phyloP scores from a whole-genome alignment of 2,888 invertebrate genomes.

The Eupithecia centaureata region DNA sequence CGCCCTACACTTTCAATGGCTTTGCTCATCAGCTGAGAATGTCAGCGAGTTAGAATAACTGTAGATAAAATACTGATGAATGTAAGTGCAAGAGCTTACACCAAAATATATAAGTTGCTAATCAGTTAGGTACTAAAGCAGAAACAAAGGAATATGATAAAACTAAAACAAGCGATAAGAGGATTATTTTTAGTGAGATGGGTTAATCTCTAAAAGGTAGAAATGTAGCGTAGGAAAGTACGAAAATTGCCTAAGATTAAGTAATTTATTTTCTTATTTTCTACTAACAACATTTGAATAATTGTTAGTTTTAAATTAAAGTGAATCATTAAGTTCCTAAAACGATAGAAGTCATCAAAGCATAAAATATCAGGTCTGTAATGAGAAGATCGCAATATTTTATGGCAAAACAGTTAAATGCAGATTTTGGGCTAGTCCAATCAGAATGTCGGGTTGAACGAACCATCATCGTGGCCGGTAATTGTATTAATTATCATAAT shows the following conservation, averaged over 20 bases:
- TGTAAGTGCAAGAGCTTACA: not conserved
- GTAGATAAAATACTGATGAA: not conserved
- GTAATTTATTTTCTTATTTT: not conserved
- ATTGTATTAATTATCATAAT: slow-evolving; percentile 81
- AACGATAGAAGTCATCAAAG: slow-evolving; percentile 15
- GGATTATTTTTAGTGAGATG: no score
- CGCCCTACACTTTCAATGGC: slow-evolving; percentile 35
- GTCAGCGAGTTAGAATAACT: slow-evolving; percentile 10
- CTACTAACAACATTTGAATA: not conserved
- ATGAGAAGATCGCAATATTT: slow-evolving; percentile 22
- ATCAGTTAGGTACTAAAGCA: not conserved
- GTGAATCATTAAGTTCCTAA: not conserved
- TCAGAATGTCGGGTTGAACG: slow-evolving; percentile 62
- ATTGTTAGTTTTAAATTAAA: not conserved
- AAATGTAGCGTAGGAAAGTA: no score
- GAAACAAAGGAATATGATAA: not conserved
- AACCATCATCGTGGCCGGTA: slow-evolving; percentile 53
- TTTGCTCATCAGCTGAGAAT: slow-evolving; percentile 30
- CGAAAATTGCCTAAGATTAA: not conserved
- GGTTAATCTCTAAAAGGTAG: no score
- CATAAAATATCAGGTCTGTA: slow-evolving; percentile 11
- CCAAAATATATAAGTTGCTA: not conserved
- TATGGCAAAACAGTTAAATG: slow-evolving; percentile 40
- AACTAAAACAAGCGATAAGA: not conserved
- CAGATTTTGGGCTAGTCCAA: slow-evolving; percentile 39